Evolutionary conservation across 2,797 vertebrate genomes (phyloP), one percentile per base, ranked within the genome.

Genomic region (Eleutherodactylus coqui): DNA sequence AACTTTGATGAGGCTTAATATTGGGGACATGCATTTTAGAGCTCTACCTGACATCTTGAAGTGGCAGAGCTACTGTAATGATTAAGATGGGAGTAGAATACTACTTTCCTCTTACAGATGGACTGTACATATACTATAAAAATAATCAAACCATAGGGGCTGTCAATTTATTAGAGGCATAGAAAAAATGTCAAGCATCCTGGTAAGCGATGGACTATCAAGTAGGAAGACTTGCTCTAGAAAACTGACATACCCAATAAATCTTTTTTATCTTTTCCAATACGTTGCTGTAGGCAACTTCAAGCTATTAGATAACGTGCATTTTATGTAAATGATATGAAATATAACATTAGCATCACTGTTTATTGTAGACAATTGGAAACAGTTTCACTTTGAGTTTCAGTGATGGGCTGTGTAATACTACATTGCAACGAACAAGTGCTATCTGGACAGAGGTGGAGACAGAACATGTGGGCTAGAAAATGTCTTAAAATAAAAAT

Each of bases 241-340:
- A 67, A 34, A 6, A 67, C 19, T 67, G 62, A 67, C 62, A 67
- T 36, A 34, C 32, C 62, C 32, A 17, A 67, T 67, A 67, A 67
- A 67, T 67, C 13, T 67, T 67, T 67, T 8, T 34, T 67, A 34
- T 4, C 29, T 67, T 67, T 36, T 1, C 62, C 32, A 17, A 34
- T 34, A 34, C 16, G 19, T 67, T 67, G 62, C 32, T 17, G 62
- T 19, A 67, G 62, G 32, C 62, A 67, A 34, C 14, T 67, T 11
- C 6, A 34, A 32, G 32, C 13, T 67, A 67, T 32, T 17, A 67
- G 32, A 67, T 67, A 73, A 16, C 16, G 38, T 73, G 9, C 70
- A 73, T 45, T 34, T 62, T 80, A 60, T 80, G 58, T 80, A 43
- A 64, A 41, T 16, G 29, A 17, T 79, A 7, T 79, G 2, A 62